Conservation (phyloP, 2,797 vertebrate genomes). For the Echiichthys vipera region DNA sequence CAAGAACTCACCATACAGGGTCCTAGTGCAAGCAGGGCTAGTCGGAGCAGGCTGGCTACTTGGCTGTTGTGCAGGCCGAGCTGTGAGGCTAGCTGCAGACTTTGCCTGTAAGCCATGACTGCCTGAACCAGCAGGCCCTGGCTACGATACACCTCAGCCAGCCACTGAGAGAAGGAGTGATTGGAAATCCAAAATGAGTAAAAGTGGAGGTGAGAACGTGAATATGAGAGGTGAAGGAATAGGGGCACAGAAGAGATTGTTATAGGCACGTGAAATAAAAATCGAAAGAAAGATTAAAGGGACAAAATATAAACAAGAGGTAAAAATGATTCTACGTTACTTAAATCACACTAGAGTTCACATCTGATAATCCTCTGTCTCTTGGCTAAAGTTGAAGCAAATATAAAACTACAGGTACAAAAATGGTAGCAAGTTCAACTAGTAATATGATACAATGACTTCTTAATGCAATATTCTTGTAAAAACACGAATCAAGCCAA, state of each 20-base stretch:
- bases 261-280: not conserved
- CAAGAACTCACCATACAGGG: constrained; percentile 89
- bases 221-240: not conserved
- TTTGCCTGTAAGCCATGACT: constrained; percentile 93
- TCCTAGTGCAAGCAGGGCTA: constrained; percentile 90
- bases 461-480: not conserved
- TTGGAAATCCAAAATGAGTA: not conserved
- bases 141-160: constrained; percentile 91
- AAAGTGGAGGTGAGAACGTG: constrained; percentile 3
- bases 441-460: not conserved
- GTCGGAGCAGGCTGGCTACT: constrained; percentile 89
- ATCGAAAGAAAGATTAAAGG: not conserved
- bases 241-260: not conserved
- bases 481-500: not conserved
- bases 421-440: not conserved
- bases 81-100: constrained; percentile 93
- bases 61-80: constrained; percentile 89
- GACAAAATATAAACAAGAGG: too few relatives aligned
- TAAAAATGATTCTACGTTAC: not conserved
- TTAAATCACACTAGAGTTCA: not conserved
- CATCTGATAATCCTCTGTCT: not conserved
- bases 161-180: constrained; percentile 85
- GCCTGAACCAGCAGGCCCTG: constrained; percentile 93
- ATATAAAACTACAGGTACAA: not conserved
- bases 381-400: not conserved